phyloP scores from a whole-genome alignment of 2,797 vertebrate species.

The Eurystomus glaucurus region DNA sequence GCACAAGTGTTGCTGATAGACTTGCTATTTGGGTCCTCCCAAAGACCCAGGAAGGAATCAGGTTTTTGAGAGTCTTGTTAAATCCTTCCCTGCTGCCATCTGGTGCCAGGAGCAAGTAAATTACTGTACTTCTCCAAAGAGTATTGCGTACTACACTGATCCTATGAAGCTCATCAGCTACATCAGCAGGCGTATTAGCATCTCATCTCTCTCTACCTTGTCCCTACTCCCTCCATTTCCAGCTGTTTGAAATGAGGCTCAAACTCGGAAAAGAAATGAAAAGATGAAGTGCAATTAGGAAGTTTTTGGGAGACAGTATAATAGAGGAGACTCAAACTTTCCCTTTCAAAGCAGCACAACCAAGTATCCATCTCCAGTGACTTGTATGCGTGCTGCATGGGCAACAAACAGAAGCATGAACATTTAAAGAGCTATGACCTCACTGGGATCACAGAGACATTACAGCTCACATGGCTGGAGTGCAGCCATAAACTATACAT shows the following conservation, averaged over 20 bases:
- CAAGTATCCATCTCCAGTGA: not conserved
- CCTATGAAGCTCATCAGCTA: not conserved
- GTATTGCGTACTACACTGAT: not conserved
- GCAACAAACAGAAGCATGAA: not conserved
- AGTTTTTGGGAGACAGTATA: not conserved
- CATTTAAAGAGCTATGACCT: not conserved
- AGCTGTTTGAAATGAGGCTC: not conserved
- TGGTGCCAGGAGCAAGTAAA: slow-evolving; percentile 61
- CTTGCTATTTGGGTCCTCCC: not conserved
- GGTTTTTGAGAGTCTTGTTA: not conserved
- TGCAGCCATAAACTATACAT: not conserved
- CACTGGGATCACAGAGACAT: not conserved
- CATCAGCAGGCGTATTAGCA: fast-evolving
- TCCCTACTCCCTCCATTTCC: not conserved
- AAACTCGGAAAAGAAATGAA: not conserved
- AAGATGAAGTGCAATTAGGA: not conserved
- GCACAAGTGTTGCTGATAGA: not conserved
- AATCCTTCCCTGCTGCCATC: slow-evolving; percentile 65
- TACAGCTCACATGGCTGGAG: not conserved
- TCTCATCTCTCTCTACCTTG: not conserved
- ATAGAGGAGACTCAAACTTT: not conserved
- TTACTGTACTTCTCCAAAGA: not conserved
- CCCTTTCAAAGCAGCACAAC: not conserved
- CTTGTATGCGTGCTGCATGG: not conserved
- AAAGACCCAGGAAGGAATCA: not conserved